A percentile compares a stretch with the other conserved stretches of the same genome.
Evolutionary conservation across 1,140 invertebrate species (phyloP).

Genomic region (Paralvinella palmiformis): DNA sequence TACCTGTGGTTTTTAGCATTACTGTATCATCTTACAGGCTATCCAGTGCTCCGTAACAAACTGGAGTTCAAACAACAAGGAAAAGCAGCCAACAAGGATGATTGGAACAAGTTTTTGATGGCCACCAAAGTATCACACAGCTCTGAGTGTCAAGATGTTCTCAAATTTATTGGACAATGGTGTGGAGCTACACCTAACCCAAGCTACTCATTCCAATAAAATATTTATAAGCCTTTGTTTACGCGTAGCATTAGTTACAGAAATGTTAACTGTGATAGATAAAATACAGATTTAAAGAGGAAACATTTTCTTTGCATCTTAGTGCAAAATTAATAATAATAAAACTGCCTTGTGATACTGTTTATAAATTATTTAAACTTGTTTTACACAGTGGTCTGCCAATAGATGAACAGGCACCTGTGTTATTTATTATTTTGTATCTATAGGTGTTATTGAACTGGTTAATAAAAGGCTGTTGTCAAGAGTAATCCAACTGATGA

Average conservation of each 20-base stretch:
- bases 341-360: no score
- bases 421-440: no score
- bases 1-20: neutral
- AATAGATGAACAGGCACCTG: no score
- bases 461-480: no score
- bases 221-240: neutral
- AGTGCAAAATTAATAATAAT: no score
- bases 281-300: no score
- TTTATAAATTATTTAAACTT: no score
- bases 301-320: no score
- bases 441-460: no score
- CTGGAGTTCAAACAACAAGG: conserved; percentile 56
- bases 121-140: conserved; percentile 62
- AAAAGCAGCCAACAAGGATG: conserved; percentile 71
- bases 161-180: conserved; percentile 72
- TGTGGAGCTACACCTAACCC: conserved; percentile 58
- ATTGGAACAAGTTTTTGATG: conserved; percentile 84
- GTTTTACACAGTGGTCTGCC: no score
- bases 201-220: conserved; percentile 49
- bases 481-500: no score
- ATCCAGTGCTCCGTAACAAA: conserved; percentile 66
- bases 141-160: conserved; percentile 62
- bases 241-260: neutral
- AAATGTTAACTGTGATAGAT: no score
- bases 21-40: conserved; percentile 55